Evolutionary conservation across 2,888 invertebrate genomes (phyloP).

Genomic region (Apamea sordens): DNA sequence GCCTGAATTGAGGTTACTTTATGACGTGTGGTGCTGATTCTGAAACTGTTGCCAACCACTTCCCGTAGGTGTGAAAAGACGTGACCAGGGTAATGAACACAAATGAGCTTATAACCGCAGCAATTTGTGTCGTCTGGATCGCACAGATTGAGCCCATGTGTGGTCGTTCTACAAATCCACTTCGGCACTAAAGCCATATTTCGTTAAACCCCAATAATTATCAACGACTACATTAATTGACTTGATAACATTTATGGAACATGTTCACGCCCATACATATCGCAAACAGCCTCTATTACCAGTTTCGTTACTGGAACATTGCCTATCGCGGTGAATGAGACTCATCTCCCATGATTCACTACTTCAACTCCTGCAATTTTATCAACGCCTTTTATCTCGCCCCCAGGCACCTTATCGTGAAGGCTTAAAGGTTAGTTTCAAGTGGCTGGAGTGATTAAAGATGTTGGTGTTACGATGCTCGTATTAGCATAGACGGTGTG

Average conservation of each 20-base stretch:
- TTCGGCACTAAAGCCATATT: conserved; percentile 23
- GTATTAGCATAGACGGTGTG: conserved; percentile 77
- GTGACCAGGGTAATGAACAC: conserved; percentile 9
- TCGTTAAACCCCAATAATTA: conserved; percentile 49
- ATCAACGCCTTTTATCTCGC: not conserved
- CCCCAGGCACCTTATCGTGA: conserved; percentile 8
- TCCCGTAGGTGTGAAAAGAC: conserved; percentile 1
- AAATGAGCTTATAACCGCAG: conserved; percentile 23
- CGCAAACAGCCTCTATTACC: conserved; percentile 48
- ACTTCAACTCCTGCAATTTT: conserved; percentile 41
- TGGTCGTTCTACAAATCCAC: conserved; percentile 29
- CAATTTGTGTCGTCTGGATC: conserved; percentile 31
- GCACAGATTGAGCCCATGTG: conserved; percentile 6
- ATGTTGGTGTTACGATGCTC: conserved; percentile 65
- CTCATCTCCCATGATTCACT: conserved; percentile 65
- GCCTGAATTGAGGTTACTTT: not conserved
- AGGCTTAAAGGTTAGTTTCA: conserved; percentile 30
- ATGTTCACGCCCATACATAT: conserved; percentile 47
- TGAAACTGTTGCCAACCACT: not conserved
- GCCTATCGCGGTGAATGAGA: conserved; percentile 62
- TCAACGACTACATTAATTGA: conserved; percentile 40
- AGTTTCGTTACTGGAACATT: conserved; percentile 61
- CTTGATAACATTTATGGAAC: conserved; percentile 51
- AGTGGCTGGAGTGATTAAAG: conserved; percentile 36
- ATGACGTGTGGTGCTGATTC: not conserved